A percentile compares a stretch with the other conserved stretches of the same genome.
These are phyloP conservation scores for Anseranas semipalmata DNA, from an alignment of 2,113 vertebrate genomes.

Conservation along the genomic window DNA sequence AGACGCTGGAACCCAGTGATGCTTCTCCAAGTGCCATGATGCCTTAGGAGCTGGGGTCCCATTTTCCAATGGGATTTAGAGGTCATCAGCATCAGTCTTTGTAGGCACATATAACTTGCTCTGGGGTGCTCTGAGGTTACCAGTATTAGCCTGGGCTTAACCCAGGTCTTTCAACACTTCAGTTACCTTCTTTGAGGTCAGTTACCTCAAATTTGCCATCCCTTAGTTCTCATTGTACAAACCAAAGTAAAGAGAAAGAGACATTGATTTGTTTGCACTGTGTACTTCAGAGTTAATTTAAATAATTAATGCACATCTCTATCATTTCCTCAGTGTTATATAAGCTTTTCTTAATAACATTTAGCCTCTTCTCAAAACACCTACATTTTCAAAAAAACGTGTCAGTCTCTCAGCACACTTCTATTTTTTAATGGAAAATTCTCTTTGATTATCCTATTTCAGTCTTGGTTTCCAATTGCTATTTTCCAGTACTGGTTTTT, in stretches of 20 bases:
- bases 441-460: not conserved
- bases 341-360: not conserved
- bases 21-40: not conserved
- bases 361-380: not conserved
- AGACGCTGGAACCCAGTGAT: fast-evolving
- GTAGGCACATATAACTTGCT: not conserved
- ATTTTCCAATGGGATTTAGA: not conserved
- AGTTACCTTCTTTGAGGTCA: not conserved
- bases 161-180: not conserved
- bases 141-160: not conserved
- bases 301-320: not conserved
- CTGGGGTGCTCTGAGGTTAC: not conserved
- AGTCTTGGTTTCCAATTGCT: not conserved
- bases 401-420: not conserved
- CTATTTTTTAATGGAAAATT: not conserved
- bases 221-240: not conserved
- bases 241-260: not conserved
- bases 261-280: not conserved
- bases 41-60: not conserved
- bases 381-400: not conserved
- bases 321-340: not conserved
- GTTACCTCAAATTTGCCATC: not conserved
- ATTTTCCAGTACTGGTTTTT: not conserved
- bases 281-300: not conserved
- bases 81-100: not conserved